A percentile compares a stretch with the other conserved stretches of the same genome.
Conservation (phyloP, 2,797 vertebrate genomes). For the Pangasius macronema region DNA sequence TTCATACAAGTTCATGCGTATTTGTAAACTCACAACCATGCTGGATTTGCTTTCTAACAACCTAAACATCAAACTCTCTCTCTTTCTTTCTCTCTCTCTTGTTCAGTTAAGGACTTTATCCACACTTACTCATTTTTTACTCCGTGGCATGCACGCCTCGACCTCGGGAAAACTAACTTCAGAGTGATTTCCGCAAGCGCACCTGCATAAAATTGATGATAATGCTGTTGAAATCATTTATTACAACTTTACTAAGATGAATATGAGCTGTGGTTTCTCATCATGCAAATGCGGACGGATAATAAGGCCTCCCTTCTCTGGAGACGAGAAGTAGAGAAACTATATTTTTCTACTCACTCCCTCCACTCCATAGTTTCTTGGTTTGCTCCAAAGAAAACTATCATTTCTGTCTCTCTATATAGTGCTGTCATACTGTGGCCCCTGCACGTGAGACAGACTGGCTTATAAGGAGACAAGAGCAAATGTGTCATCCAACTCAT, state of each 20-base stretch:
- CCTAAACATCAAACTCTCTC: background rate
- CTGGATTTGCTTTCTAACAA: background rate
- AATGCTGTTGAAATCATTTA: slow-evolving; percentile 82
- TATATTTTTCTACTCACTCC: slow-evolving; percentile 47
- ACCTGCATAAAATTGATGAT: slow-evolving; percentile 84
- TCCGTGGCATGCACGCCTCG: too few species aligned
- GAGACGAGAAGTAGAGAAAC: slow-evolving; percentile 69
- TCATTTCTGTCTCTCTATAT: slow-evolving; percentile 50
- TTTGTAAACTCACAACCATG: background rate
- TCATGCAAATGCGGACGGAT: slow-evolving; percentile 75
- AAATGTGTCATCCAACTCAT: slow-evolving; percentile 50
- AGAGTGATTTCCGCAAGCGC: slow-evolving; percentile 79
- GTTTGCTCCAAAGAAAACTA: slow-evolving; percentile 56
- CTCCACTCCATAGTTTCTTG: slow-evolving; percentile 52
- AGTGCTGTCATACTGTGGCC: slow-evolving; percentile 50
- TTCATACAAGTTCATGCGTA: background rate
- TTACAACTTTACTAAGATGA: slow-evolving; percentile 80
- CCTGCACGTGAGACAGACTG: slow-evolving; percentile 41
- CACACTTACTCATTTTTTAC: too few species aligned
- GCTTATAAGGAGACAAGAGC: slow-evolving; percentile 54
- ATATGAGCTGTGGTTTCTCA: slow-evolving; percentile 80
- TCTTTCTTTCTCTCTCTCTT: background rate
- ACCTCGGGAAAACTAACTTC: too few species aligned
- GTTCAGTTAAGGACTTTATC: too few species aligned
- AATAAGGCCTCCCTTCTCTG: slow-evolving; percentile 81